Evolutionary conservation across 2,113 vertebrate species (phyloP).

Genomic region (Columba livia): DNA sequence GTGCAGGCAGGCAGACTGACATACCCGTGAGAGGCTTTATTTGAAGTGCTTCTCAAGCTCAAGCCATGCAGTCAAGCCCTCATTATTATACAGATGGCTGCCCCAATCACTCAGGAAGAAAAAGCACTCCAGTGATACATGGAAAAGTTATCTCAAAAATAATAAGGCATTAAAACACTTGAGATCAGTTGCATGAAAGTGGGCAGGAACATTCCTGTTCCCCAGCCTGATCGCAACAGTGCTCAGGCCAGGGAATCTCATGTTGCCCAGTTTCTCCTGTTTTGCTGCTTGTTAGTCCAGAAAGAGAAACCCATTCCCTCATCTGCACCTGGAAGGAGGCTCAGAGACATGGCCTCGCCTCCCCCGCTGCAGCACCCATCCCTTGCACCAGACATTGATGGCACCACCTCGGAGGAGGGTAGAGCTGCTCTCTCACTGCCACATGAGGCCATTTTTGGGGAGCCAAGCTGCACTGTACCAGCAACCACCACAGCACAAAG

Average conservation of each 20-base stretch:
- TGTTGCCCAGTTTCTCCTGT: not conserved
- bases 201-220: not conserved
- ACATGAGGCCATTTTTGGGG: not conserved
- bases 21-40: not conserved
- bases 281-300: not conserved
- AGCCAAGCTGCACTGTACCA: not conserved
- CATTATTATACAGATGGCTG: constrained; percentile 11
- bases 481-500: accelerated
- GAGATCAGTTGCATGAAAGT: not conserved
- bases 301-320: not conserved
- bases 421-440: not conserved
- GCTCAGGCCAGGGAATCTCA: not conserved
- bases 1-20: not conserved
- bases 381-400: not conserved
- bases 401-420: not conserved
- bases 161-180: constrained; percentile 27
- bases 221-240: not conserved
- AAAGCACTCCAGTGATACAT: not conserved
- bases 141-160: constrained; percentile 12
- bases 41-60: constrained; percentile 4
- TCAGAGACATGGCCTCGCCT: not conserved
- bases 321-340: not conserved
- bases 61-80: not conserved
- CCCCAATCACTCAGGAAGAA: constrained; percentile 4
- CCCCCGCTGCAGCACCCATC: not conserved